Evolutionary conservation across 1,140 invertebrate species (phyloP), one percentile per base, ranked within the genome.

Genomic region (Samia ricini): DNA sequence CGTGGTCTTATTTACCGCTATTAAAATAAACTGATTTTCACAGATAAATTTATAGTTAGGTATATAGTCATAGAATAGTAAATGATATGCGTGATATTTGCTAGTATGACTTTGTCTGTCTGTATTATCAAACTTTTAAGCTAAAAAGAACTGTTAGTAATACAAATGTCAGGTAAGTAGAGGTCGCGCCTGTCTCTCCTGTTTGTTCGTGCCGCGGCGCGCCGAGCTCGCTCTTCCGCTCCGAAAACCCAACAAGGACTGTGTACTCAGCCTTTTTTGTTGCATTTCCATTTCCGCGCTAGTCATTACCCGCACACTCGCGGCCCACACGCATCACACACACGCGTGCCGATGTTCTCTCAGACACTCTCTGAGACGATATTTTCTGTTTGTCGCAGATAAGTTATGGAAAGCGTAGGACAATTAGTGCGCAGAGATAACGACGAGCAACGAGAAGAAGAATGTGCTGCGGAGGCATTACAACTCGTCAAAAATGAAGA

Each of bases 401-500:
- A 24, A 42, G n/a, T 42, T n/a, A 84, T 85, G 83, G 82, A 85
- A 62, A 79, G 81, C 65, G 80, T 77, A 29, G 57, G 60, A 23
- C 66, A 67, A 21, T 73, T 82, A 69, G 64, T 63, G 2, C 73
- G 66, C 49, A 71, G 61, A 29, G 61, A 59, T 21, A 59, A 23
- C 42, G 76, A 81, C 4, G 74, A 79, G 59, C 77, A 74, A 42
- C 69, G 68, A 0, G 79, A 76, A 12, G 73, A 66, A 22, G 72
- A 74, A 8, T 61, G 54, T 8, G 33, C 68, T 18, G 73, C 55
- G 0, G 80, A 87, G 54, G 83, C 85, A 3, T 42, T 88, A 49
- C 83, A 86, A 60, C 75, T 88, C 6, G 83, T 87, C 2, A 87
- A 88, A 57, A 81, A 72, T 50, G 87, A 88, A 55, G 77, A 76